phyloP scores from a whole-genome alignment of 2,113 vertebrate species.

The Bubalus kerabau region DNA sequence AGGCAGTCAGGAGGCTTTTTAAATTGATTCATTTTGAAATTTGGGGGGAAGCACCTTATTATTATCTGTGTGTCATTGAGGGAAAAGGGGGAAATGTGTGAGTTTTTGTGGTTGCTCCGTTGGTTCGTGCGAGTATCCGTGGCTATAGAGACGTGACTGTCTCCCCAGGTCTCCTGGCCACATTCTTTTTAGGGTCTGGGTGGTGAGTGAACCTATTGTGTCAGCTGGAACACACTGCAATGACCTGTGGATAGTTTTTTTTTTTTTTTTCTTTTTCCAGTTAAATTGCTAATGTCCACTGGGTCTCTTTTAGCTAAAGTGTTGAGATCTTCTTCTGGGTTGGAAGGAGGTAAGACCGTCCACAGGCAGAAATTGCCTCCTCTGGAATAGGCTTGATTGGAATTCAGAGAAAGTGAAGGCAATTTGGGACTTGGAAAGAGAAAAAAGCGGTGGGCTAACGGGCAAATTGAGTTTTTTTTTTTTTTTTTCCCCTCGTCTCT shows the following conservation, averaged over 20 bases:
- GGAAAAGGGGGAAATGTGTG: neutral
- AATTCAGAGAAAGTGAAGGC: slow-evolving; percentile 33
- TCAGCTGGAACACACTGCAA: slow-evolving; percentile 42
- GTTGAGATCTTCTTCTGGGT: neutral
- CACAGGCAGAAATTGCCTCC: neutral
- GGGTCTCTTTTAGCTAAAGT: slow-evolving; percentile 58
- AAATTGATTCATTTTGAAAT: neutral
- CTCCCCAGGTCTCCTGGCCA: slow-evolving; percentile 10
- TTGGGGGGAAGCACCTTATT: neutral
- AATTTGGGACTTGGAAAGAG: slow-evolving; percentile 11
- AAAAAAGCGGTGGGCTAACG: neutral
- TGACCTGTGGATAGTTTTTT: neutral
- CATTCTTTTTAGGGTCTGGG: slow-evolving; percentile 53
- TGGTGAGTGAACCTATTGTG: slow-evolving; percentile 50
- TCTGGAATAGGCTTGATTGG: slow-evolving; percentile 9
- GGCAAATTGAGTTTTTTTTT: neutral
- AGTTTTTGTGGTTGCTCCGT: neutral
- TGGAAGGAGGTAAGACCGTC: neutral
- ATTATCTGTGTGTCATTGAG: neutral
- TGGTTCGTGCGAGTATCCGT: neutral
- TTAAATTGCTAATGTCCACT: slow-evolving; percentile 40
- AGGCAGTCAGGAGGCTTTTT: neutral
- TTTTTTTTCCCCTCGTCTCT: too few species aligned
- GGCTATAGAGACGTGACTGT: slow-evolving; percentile 32
- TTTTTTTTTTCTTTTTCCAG: slow-evolving; percentile 32